Percentiles rank a stretch among this genome's conserved stretches.
Evolutionary conservation across 2,797 vertebrate genomes (phyloP).

Genomic region (Hippopotamyrus pictus): DNA sequence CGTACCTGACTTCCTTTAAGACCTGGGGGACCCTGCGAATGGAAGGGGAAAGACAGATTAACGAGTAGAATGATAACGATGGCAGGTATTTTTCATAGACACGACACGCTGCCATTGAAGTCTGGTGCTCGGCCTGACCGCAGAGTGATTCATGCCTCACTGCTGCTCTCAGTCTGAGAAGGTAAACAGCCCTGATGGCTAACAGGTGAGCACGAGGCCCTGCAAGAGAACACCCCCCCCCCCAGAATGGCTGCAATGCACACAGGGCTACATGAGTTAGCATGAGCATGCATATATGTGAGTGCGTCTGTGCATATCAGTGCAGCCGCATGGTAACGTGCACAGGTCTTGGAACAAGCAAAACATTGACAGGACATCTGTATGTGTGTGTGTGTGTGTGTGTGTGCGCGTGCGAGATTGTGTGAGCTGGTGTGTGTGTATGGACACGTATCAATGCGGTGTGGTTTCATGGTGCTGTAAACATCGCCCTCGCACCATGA

Average conservation of each 20-base stretch:
- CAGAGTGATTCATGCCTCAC: constrained; percentile 5
- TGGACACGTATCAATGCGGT: neutral
- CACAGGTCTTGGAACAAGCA: neutral
- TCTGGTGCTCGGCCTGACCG: neutral
- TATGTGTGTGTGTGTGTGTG: neutral
- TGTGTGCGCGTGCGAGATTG: neutral
- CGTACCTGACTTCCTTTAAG: constrained; percentile 65
- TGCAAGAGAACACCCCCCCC: neutral
- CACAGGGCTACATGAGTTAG: neutral
- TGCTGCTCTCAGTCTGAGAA: neutral
- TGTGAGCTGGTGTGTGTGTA: neutral
- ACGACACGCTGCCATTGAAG: neutral
- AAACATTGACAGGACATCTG: neutral
- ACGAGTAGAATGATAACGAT: neutral
- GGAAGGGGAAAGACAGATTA: constrained; percentile 28
- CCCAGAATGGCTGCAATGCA: neutral
- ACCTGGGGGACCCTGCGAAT: constrained; percentile 58
- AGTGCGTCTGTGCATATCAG: neutral
- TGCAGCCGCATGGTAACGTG: neutral
- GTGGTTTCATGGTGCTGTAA: neutral
- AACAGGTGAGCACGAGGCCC: constrained; percentile 13
- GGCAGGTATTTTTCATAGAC: neutral
- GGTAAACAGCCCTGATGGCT: constrained; percentile 18
- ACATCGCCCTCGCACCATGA: neutral
- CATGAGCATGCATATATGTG: neutral